Evolutionary conservation across 37 sponge, comb jelly and placozoan genomes (phyloP), one percentile per base, ranked within the genome.

Genomic region (Theonella swinhoei): DNA sequence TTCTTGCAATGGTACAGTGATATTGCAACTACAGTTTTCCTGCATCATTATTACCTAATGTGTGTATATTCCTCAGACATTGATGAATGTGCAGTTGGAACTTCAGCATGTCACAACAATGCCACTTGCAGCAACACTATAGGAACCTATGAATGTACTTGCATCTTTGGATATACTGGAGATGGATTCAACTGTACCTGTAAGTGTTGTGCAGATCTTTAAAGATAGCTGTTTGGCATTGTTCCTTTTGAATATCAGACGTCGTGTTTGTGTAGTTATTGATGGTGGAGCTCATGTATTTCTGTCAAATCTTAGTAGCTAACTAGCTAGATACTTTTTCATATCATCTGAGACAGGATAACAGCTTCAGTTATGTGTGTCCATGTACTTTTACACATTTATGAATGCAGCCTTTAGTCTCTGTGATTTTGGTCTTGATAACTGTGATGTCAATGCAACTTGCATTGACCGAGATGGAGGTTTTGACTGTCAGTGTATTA

Each of bases 111-210:
- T 42, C 54, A 84, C 22, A 17, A 1, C 8, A 77, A 77, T 74
- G 82, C 82, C 30, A 64, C 39, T 33, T 88, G 88, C 47, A 29
- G 14, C 38, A 64, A 88, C 70, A 76, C 77, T 69, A 42, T 38
- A 39, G 88, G 88, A 58, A 76, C 77, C 40, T 88, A 79, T 42
- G 47, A 20, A 11, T 89, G 89, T 68, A 78, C 47, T 34, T 89
- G 89, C 42, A 72, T 54, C n/a, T 0, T 33, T 24, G 89, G 89
- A 11, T 89, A 75, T 42, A 31, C 32, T 32, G 83, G 83, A 34
- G 70, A 75, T 58, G 76, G 59, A 2, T 0, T 47, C 30, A 58
- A 42, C 31, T 75, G 76, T 4, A 75, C 30, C n/a, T n/a, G n/a
- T n/a, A n/a, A n/a, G n/a, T n/a, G n/a, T n/a, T n/a, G n/a, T n/a